Conservation (phyloP, 2,797 vertebrate genomes). For the Salarias fasciatus region DNA sequence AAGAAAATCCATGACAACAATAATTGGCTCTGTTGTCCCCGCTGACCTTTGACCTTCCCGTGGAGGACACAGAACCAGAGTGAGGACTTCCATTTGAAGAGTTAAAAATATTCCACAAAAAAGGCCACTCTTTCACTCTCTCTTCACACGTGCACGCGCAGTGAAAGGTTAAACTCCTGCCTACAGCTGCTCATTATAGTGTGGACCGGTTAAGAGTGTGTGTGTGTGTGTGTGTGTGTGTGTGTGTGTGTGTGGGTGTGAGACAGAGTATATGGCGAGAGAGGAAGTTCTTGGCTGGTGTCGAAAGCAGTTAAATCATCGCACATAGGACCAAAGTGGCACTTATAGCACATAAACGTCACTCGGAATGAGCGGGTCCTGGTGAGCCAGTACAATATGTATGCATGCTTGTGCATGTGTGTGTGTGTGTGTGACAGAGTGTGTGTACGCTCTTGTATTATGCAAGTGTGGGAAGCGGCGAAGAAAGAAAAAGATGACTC, state of each 20-base stretch:
- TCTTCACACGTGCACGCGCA: conserved; percentile 9
- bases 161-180: conserved; percentile 64
- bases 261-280: conserved; percentile 15
- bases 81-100: conserved; percentile 15
- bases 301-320: conserved; percentile 72
- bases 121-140: conserved; percentile 24
- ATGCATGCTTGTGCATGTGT: conserved; percentile 22
- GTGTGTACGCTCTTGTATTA: not conserved
- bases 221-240: no score
- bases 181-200: conserved; percentile 62
- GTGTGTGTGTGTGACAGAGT: conserved; percentile 17
- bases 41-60: conserved; percentile 36
- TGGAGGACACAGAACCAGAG: conserved; percentile 3
- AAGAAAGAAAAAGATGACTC: conserved; percentile 33
- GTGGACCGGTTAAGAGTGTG: conserved; percentile 12
- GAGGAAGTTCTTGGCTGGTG: conserved; percentile 56
- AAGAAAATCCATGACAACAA: conserved; percentile 39
- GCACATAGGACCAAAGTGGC: conserved; percentile 70
- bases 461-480: conserved; percentile 6
- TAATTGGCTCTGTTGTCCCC: conserved; percentile 29
- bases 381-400: conserved; percentile 44
- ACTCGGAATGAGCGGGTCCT: conserved; percentile 59
- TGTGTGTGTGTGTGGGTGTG: conserved; percentile 44
- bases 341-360: conserved; percentile 78
- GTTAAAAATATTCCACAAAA: conserved; percentile 33